Conservation (phyloP, 2,113 vertebrate genomes). For the Leucosticte australis region DNA sequence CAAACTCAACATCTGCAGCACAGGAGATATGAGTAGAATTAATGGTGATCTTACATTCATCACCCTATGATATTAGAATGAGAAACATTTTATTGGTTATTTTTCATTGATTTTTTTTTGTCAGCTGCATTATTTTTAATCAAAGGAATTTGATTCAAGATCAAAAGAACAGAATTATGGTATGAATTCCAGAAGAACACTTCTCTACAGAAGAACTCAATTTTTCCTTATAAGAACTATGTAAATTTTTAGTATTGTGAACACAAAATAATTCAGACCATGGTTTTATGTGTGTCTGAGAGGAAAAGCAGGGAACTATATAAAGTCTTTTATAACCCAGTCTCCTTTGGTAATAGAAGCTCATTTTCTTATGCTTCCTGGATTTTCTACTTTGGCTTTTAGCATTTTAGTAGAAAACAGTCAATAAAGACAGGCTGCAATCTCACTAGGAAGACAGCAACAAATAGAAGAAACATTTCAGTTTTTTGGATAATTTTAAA, state of each 20-base stretch:
- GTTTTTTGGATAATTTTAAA: background rate
- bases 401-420: background rate
- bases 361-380: background rate
- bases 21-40: background rate
- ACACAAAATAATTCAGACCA: background rate
- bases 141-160: background rate
- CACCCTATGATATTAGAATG: background rate
- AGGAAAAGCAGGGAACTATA: background rate
- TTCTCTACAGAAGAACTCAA: background rate
- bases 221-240: background rate
- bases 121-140: background rate
- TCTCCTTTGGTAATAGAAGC: background rate
- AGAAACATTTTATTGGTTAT: background rate
- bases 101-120: background rate
- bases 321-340: background rate
- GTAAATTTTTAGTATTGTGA: background rate
- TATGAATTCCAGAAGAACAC: background rate
- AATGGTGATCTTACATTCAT: background rate
- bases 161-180: background rate
- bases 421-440: background rate
- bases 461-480: background rate
- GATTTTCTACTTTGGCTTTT: background rate
- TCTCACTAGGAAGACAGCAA: background rate
- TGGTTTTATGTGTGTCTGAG: background rate
- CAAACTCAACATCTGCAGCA: background rate